Conservation (phyloP, 2,113 vertebrate species). For the Platysteira castanea region DNA sequence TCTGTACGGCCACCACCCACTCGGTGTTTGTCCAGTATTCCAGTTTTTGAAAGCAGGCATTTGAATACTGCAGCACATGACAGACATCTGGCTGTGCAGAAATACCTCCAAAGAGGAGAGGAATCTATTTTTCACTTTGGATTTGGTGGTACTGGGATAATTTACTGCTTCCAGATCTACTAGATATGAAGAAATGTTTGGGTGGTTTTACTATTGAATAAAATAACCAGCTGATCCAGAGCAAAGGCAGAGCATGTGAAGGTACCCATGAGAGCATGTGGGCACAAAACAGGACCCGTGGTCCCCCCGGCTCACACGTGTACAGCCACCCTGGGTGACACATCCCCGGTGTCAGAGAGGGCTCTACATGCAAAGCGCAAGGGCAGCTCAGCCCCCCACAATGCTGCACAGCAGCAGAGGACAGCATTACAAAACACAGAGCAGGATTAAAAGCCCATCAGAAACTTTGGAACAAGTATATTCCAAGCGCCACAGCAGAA, state of each 20-base stretch:
- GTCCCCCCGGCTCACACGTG: background rate
- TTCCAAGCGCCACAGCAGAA: background rate
- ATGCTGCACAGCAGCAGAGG: background rate
- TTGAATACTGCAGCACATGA: background rate
- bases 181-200: background rate
- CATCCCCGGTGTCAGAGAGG: accelerated
- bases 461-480: background rate
- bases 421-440: background rate
- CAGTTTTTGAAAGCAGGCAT: background rate
- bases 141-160: background rate
- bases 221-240: background rate
- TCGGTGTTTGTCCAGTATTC: accelerated
- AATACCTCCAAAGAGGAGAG: background rate
- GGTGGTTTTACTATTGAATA: background rate
- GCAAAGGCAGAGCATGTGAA: background rate
- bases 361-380: background rate
- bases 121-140: background rate
- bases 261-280: background rate
- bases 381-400: background rate
- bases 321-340: background rate
- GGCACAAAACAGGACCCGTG: background rate
- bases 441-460: background rate
- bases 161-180: background rate
- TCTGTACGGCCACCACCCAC: no score
- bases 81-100: background rate